Conservation (phyloP, 2,113 vertebrate genomes). For the Grallaria varia region DNA sequence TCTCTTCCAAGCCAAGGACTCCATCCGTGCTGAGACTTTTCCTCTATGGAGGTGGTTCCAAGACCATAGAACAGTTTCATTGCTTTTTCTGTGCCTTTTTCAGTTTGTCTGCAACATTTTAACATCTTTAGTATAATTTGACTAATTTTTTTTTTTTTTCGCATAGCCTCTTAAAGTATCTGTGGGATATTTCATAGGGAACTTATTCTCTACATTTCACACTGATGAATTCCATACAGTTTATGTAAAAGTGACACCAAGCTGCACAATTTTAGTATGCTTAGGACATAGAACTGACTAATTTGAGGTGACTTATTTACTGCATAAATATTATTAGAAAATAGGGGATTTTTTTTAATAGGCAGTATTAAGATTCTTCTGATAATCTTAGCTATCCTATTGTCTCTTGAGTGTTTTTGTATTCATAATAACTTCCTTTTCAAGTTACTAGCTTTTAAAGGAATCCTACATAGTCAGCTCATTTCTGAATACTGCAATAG, state of each 20-base stretch:
- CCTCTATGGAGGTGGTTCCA: neutral
- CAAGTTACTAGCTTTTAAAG: neutral
- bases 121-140: neutral
- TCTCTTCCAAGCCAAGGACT: neutral
- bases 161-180: neutral
- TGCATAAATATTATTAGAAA: neutral
- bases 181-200: neutral
- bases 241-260: neutral
- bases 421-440: neutral
- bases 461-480: neutral
- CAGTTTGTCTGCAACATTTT: neutral
- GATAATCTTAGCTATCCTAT: neutral
- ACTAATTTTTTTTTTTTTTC: neutral
- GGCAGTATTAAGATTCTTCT: neutral
- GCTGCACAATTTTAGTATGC: neutral
- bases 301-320: neutral
- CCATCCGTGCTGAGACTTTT: neutral
- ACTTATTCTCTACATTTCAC: neutral
- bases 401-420: neutral
- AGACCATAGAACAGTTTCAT: neutral
- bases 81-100: neutral
- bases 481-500: neutral
- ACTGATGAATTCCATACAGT: neutral
- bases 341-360: neutral
- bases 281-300: neutral